phyloP scores from a whole-genome alignment of 2,797 vertebrate species.

The Pteronotus mesoamericanus region DNA sequence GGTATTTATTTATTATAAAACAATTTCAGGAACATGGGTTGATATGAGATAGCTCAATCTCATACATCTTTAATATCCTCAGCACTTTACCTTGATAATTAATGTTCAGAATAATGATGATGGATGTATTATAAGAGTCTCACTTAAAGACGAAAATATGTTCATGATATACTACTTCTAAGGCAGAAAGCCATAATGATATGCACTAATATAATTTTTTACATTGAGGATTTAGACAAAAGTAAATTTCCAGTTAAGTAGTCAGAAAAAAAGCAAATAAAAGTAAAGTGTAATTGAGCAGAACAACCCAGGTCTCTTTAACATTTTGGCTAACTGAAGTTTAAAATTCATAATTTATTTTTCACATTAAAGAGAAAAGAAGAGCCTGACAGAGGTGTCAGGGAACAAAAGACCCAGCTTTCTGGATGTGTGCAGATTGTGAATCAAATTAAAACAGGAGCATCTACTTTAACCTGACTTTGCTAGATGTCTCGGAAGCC shows the following conservation, averaged over 20 bases:
- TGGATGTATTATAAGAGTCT: not conserved
- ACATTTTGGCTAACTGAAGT: not conserved
- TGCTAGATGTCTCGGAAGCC: not conserved
- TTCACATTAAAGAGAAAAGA: not conserved
- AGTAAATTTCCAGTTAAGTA: slow-evolving; percentile 2
- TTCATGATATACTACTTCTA: not conserved
- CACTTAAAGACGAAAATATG: not conserved
- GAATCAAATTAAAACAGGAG: not conserved
- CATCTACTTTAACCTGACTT: not conserved
- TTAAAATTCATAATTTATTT: slow-evolving; percentile 22
- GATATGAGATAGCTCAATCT: not conserved
- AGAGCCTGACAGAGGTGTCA: not conserved
- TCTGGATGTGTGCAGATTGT: not conserved
- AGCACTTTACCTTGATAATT: not conserved
- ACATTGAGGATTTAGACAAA: not conserved
- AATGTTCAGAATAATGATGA: not conserved
- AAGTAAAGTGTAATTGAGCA: not conserved
- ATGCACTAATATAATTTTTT: not conserved
- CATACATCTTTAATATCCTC: not conserved
- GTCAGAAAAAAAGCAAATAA: not conserved
- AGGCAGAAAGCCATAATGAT: not conserved
- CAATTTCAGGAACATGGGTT: not conserved
- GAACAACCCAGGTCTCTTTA: not conserved
- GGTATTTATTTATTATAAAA: not conserved
- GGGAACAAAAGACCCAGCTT: not conserved